Evolutionary conservation across 2,888 invertebrate species (phyloP).

Genomic region (Hirudinaria manillensis): DNA sequence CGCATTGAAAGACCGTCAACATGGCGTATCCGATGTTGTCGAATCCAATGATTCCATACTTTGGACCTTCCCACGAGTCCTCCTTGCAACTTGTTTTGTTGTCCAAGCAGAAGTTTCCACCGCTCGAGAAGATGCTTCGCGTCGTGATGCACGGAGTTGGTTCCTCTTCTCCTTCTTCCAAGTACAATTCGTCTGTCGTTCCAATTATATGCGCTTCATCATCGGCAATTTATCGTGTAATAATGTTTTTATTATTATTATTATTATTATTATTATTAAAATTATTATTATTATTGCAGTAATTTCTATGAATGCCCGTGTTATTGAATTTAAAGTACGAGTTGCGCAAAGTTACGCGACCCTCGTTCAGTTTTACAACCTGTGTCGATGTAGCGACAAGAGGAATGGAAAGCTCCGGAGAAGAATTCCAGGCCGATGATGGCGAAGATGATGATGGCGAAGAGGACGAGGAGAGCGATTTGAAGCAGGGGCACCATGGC

Average conservation of each 20-base stretch:
- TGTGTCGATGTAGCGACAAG: constrained; percentile 62
- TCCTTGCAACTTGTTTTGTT: constrained; percentile 26
- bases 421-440: constrained; percentile 88
- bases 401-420: constrained; percentile 96
- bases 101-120: constrained; percentile 11
- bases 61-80: constrained; percentile 57
- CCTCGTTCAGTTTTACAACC: constrained; percentile 22
- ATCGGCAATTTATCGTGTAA: background rate
- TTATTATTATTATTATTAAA: background rate
- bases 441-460: constrained; percentile 98
- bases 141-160: constrained; percentile 17
- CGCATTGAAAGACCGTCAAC: constrained; percentile 99
- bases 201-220: background rate
- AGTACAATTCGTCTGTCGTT: constrained; percentile 21
- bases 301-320: too few relatives aligned
- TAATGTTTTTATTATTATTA: background rate
- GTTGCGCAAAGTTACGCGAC: background rate
- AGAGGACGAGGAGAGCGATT: constrained; percentile 97
- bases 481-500: constrained; percentile 99
- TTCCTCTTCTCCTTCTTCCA: constrained; percentile 15
- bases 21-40: constrained; percentile 99
- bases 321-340: background rate
- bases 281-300: too few relatives aligned
- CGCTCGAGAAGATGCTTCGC: background rate
- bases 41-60: constrained; percentile 96